Percentiles rank a stretch among this genome's conserved stretches.
phyloP scores from a whole-genome alignment of 1,140 invertebrate species.

The Saccostrea cuccullata region DNA sequence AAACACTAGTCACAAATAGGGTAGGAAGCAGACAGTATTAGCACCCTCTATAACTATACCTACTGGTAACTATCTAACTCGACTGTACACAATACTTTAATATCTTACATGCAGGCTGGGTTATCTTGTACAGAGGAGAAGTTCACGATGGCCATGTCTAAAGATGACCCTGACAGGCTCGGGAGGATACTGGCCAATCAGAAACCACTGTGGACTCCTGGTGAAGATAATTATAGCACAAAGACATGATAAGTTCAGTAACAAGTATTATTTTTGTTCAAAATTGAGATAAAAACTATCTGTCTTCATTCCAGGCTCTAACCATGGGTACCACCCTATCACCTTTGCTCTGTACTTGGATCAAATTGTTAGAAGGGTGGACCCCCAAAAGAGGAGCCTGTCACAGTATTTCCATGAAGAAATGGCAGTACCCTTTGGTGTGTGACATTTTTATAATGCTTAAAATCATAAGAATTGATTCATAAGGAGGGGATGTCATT shows the following conservation, averaged over 20 bases:
- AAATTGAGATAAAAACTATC: too few relatives aligned
- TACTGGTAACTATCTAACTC: too few relatives aligned
- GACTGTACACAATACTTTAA: neutral
- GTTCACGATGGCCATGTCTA: constrained; percentile 55
- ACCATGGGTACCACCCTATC: constrained; percentile 77
- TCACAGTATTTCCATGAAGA: constrained; percentile 77
- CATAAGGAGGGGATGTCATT: too few relatives aligned
- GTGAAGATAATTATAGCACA: constrained; percentile 41
- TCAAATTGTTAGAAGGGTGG: constrained; percentile 76
- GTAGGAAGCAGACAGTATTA: constrained; percentile 51
- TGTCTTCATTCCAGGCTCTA: constrained; percentile 56
- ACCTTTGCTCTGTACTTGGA: constrained; percentile 77
- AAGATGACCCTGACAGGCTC: constrained; percentile 60
- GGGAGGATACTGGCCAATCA: constrained; percentile 59
- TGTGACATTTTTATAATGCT: neutral
- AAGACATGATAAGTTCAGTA: neutral
- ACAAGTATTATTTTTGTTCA: neutral
- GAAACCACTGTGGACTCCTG: constrained; percentile 65
- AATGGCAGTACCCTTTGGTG: constrained; percentile 77
- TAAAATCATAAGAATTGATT: too few relatives aligned
- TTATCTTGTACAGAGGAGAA: constrained; percentile 59
- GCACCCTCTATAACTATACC: too few relatives aligned
- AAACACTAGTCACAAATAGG: constrained; percentile 72
- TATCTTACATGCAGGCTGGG: constrained; percentile 59
- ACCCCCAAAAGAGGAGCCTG: constrained; percentile 73